A percentile compares a stretch with the other conserved stretches of the same genome.
Conservation (phyloP, 2,888 invertebrate species). For the Dynastes hyllus region DNA sequence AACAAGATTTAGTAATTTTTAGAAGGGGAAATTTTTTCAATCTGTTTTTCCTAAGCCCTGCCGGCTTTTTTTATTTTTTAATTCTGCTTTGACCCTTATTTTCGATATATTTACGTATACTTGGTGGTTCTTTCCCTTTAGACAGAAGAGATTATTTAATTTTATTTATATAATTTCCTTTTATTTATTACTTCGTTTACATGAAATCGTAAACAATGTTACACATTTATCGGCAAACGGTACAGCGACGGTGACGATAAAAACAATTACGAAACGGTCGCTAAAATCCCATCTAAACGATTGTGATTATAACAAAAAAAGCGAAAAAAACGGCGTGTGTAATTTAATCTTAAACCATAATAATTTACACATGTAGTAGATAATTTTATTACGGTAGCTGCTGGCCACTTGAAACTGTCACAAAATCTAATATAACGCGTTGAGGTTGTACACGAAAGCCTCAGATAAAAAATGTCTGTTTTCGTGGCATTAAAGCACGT, state of each 20-base stretch:
- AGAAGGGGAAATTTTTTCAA: too few species aligned
- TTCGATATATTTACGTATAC: too few species aligned
- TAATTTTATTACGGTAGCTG: constrained; percentile 51
- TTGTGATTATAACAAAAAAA: constrained; percentile 38
- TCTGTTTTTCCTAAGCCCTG: too few species aligned
- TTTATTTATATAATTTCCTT: too few species aligned
- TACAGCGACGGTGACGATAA: constrained; percentile 2
- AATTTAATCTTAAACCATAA: constrained; percentile 50
- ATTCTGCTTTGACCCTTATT: too few species aligned
- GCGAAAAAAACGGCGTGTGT: constrained; percentile 32
- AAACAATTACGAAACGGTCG: constrained; percentile 34
- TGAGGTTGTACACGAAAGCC: constrained; percentile 46
- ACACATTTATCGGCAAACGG: neutral
- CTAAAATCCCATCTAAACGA: constrained; percentile 34
- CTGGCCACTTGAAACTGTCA: constrained; percentile 49
- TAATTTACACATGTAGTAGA: constrained; percentile 49
- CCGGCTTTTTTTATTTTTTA: too few species aligned
- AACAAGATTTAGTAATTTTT: too few species aligned
- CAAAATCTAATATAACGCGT: constrained; percentile 49
- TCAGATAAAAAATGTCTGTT: constrained; percentile 47
- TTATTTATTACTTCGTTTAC: neutral
- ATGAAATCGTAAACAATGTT: neutral
- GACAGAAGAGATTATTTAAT: too few species aligned
- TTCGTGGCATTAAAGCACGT: constrained; percentile 47
- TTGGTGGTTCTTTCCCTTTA: too few species aligned